Evolutionary conservation across 2,113 vertebrate species (phyloP), one percentile per base, ranked within the genome.

Genomic region (Nanorana parkeri): DNA sequence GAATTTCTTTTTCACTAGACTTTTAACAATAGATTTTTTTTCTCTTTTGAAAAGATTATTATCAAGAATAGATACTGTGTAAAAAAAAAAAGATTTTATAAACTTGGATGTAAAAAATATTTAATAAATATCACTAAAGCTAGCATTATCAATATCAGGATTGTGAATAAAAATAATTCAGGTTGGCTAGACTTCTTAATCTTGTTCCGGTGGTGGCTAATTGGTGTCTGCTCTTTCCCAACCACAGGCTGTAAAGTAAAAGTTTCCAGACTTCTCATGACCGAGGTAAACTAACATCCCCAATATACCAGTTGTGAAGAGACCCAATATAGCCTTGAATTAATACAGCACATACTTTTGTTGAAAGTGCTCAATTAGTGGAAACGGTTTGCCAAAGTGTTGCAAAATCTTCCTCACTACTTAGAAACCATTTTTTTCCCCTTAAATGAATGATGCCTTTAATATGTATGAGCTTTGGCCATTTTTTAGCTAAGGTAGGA

Each of bases 101-200:
- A 17, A 55, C 16, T 11, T 16, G 51, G 16, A 15, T 56, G 13
- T 28, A 20, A 74, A 58, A 26, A n/a, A 20, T 74, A 74, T 58
- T 32, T 10, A n/a, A 24, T 17, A 73, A 73, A 26, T 17, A 28
- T 26, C 3, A 15, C 15, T 8, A 17, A 17, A 56, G 5, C 6
- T 58, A 28, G 54, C 24, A 19, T 10, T 73, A 52, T 68, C 13
- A 47, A 11, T 47, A 47, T 47, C 8, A 47, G 41, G 13, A 47
- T 13, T 47, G 41, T 13, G 41, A 47, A 21, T 68, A 68, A 69
- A 69, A 52, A 52, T 71, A 71, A 19, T 51, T 26, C 41, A 54
- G 68, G 26, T 26, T 71, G 54, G 47, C 54, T 71, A 54, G 68
- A 47, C 51, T 47, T 71, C 47, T 24, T 71, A 71, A 71, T 71